Evolutionary conservation across 1,140 invertebrate species (phyloP), one percentile per base, ranked within the genome.

Genomic region (Augochlora pura): DNA sequence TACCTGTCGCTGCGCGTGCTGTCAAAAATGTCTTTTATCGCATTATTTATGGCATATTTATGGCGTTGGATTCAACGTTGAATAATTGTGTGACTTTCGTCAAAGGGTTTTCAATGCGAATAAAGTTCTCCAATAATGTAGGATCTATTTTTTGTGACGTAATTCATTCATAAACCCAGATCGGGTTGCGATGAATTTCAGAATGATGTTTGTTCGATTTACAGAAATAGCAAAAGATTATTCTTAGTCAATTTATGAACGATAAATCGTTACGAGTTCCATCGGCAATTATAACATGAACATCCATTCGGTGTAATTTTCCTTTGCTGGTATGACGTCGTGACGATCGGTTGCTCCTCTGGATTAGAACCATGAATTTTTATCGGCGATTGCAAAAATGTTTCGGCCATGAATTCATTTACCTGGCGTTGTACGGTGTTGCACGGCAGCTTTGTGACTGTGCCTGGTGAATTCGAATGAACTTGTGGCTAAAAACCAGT

Each of bases 371-470:
- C 32, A 27, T 23, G 18, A 67, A 75, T 75, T 57, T 75, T 59
- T 67, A 67, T 67, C 63, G 62, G 2, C n/a, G 23, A 57, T n/a
- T 42, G 49, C 39, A 67, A 75, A 75, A 76, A 42, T 46, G 23
- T 68, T 68, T 46, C 52, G 38, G 10, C 9, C 32, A 54, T 76
- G 57, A 76, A 76, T 76, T 66, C 65, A 68, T 76, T 76, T 59
- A 27, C 25, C 23, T 25, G 21, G 52, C 2, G 16, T 27, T 38
- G 32, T 18, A 9, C 32, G n/a, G 62, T 18, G 72, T 54, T 32
- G 62, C 21, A 49, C 7, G 14, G n/a, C 27, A 4, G 42, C 14
- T n/a, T 38, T 27, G 4, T 21, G 8, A 9, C 8, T 21, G 16
- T 6, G 23, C 9, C 16, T 23, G 46, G 8, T 25, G n/a, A 67